Percentiles rank a stretch among this genome's conserved stretches.
Evolutionary conservation across 2,797 vertebrate species (phyloP).

Genomic region (Malurus splendens): DNA sequence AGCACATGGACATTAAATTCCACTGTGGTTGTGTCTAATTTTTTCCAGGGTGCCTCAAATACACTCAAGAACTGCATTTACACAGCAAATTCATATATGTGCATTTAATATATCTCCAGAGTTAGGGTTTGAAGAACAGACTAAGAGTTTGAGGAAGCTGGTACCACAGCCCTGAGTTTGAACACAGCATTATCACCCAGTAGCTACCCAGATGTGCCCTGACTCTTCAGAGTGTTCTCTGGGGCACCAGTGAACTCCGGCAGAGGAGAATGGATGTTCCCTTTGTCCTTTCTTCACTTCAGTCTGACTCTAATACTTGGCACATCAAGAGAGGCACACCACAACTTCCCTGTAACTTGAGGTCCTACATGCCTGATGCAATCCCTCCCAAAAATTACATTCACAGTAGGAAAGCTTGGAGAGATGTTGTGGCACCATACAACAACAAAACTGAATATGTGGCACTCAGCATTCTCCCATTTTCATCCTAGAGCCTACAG

Average conservation of each 20-base stretch:
- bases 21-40: background rate
- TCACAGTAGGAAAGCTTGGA: background rate
- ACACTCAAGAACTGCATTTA: background rate
- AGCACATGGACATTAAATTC: background rate
- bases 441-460: background rate
- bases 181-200: accelerated
- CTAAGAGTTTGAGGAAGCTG: background rate
- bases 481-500: background rate
- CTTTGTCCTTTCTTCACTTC: background rate
- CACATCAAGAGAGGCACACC: background rate
- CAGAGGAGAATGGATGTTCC: background rate
- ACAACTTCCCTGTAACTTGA: background rate
- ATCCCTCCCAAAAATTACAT: background rate
- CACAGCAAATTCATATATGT: background rate
- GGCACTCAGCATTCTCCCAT: background rate
- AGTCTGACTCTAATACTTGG: background rate
- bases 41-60: background rate
- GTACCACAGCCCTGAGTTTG: background rate
- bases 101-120: background rate
- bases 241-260: background rate
- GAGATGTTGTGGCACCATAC: background rate
- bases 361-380: background rate
- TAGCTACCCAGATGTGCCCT: background rate
- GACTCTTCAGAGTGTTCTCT: background rate
- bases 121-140: background rate